Conservation (phyloP, 2,888 invertebrate genomes). For the Cerastis leucographa region DNA sequence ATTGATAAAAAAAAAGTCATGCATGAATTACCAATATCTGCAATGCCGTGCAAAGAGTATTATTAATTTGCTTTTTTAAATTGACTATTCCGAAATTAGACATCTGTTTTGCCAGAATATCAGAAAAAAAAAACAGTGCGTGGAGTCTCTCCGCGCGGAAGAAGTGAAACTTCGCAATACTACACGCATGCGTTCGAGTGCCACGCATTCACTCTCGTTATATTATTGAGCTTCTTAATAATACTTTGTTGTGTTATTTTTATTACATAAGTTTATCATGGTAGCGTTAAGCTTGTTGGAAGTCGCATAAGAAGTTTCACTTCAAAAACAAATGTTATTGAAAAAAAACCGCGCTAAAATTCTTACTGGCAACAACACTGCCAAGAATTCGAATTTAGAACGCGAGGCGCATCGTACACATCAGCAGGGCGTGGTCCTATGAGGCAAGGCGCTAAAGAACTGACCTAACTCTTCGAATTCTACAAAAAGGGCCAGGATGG, state of each 20-base stretch:
- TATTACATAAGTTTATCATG: too few relatives aligned
- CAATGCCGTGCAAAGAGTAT: not conserved
- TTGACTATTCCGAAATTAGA: not conserved
- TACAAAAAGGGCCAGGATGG: slow-evolving; percentile 13
- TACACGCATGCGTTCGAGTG: too few relatives aligned
- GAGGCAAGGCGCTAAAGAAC: slow-evolving; percentile 71
- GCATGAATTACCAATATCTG: not conserved
- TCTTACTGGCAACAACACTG: slow-evolving; percentile 66
- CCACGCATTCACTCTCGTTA: too few relatives aligned
- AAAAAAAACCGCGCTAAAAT: slow-evolving; percentile 37
- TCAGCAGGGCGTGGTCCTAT: slow-evolving; percentile 84
- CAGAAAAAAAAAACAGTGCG: too few relatives aligned
- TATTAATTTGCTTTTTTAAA: not conserved
- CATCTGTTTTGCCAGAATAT: not conserved
- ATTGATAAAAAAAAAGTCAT: too few relatives aligned
- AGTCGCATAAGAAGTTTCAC: too few relatives aligned
- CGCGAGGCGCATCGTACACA: slow-evolving; percentile 69
- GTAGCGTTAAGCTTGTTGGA: too few relatives aligned
- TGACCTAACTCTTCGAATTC: slow-evolving; percentile 5
- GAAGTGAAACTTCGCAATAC: too few relatives aligned
- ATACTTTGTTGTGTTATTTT: too few relatives aligned
- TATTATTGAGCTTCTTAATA: too few relatives aligned
- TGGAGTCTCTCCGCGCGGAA: too few relatives aligned
- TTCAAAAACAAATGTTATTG: not conserved
- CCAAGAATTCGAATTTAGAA: slow-evolving; percentile 80